phyloP scores from a whole-genome alignment of 2,888 invertebrate species.

The Oscheius onirici region DNA sequence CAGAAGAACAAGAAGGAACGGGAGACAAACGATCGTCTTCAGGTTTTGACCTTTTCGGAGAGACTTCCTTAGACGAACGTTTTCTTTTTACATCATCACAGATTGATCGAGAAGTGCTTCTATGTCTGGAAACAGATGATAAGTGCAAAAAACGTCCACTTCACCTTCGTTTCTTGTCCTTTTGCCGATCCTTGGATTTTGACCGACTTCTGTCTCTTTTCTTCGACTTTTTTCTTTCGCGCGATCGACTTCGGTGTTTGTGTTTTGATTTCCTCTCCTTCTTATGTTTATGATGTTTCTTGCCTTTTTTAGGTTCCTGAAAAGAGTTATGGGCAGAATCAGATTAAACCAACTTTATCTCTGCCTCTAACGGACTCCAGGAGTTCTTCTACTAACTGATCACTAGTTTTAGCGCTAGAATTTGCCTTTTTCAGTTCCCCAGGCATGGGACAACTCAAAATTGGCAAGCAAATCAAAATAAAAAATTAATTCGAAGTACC shows the following conservation, averaged over 20 bases:
- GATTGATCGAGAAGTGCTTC: not conserved
- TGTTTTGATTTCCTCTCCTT: slow-evolving; percentile 28
- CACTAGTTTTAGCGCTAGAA: slow-evolving; percentile 28
- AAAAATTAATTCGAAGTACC: not conserved
- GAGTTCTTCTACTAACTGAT: slow-evolving; percentile 27
- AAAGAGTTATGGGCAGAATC: not conserved
- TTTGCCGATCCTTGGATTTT: slow-evolving; percentile 14
- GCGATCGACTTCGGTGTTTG: slow-evolving; percentile 16
- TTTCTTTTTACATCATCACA: not conserved
- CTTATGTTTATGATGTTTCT: slow-evolving; percentile 27
- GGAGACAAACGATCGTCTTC: not conserved
- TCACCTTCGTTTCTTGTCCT: slow-evolving; percentile 5
- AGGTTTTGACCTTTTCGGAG: not conserved
- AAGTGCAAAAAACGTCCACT: not conserved
- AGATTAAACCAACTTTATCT: slow-evolving; percentile 2
- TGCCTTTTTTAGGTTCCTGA: slow-evolving; percentile 4
- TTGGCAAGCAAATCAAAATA: not conserved
- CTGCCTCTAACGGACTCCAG: not conserved
- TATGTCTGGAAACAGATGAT: not conserved
- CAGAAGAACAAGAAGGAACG: not conserved
- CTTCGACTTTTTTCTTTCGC: slow-evolving; percentile 12
- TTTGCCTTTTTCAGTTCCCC: slow-evolving; percentile 12
- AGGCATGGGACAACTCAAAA: slow-evolving; percentile 3
- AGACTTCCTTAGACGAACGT: no score
- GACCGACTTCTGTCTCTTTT: slow-evolving; percentile 13